Evolutionary conservation across 2,113 vertebrate genomes (phyloP), one percentile per base, ranked within the genome.

Genomic region (Nettapus auritus): DNA sequence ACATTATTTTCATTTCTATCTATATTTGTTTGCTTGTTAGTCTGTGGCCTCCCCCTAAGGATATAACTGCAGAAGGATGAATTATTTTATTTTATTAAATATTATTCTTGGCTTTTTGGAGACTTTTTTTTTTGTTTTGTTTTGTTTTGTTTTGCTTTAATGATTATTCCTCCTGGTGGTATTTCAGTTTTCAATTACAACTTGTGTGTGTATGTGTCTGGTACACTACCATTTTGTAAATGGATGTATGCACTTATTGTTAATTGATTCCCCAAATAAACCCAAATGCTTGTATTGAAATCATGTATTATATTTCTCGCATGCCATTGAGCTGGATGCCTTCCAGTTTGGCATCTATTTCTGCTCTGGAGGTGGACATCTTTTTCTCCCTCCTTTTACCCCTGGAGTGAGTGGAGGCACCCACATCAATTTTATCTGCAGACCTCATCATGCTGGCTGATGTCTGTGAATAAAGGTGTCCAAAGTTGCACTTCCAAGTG

Each of bases 101-200:
- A 97, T 97, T 97, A 97, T 98, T 97, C 95, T 97, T 97, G 96
- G 96, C 89, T 95, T 97, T 98, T 97, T 86, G 38, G 92, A 96
- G 76, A 92, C 94, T 9, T 88, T 91, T 92, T 95, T 94, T 40
- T 40, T 44, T 40, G 9, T 40, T 42, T 44, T 46, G 44, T 11
- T 89, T 91, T n/a, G n/a, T 92, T 95, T 94, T 90, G 67, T 94
- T 92, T 95, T 96, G 66, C 83, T 90, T 85, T 94, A 97, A 97
- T 97, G 94, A 97, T 97, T 97, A 97, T 96, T 98, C 97, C 96
- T 97, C 89, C 94, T 88, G 93, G 97, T 97, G 94, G 97, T 97
- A 97, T 98, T 97, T 98, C 96, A 97, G 96, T 97, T 98, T 97
- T 97, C 97, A 98, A 96, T 98, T 98, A 98, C 96, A 97, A 94